Conservation (phyloP, 2,797 vertebrate species). For the Paramormyrops hopkinsi region DNA sequence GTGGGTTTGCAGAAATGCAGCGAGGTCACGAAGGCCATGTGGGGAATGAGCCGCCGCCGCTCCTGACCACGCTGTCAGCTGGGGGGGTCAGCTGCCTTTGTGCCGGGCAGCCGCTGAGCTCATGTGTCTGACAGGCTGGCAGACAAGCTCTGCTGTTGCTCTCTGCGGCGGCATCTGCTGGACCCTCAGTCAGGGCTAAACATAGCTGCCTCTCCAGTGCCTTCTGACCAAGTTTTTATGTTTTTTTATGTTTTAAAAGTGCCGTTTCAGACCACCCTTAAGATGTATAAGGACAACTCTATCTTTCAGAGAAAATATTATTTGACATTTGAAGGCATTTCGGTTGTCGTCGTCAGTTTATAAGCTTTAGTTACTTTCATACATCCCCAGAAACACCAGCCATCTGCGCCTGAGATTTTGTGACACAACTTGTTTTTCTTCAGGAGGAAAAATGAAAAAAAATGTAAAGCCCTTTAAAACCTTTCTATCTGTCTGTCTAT, state of each 20-base stretch:
- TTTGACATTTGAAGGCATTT: neutral
- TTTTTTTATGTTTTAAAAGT: neutral
- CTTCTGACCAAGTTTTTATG: neutral
- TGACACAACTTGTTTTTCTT: neutral
- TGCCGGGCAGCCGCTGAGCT: constrained; percentile 37
- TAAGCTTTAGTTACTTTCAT: neutral
- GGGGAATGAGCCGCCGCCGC: neutral
- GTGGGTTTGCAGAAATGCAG: neutral
- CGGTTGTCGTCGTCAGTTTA: neutral
- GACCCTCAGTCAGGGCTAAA: neutral
- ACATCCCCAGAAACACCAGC: neutral
- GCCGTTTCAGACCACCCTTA: neutral
- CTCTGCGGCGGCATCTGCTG: neutral
- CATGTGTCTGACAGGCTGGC: constrained; percentile 39
- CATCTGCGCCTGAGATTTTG: neutral
- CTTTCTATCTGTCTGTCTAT: neutral
- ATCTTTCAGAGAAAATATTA: neutral
- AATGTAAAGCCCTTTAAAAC: neutral
- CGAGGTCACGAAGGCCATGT: neutral
- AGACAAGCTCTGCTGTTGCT: constrained; percentile 23
- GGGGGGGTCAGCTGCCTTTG: constrained; percentile 40
- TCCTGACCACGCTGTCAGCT: constrained; percentile 41
- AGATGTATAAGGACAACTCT: neutral
- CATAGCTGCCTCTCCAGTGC: neutral
- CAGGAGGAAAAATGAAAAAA: neutral